Evolutionary conservation across 2,888 invertebrate species (phyloP), one percentile per base, ranked within the genome.

Genomic region (Aquatica leii): DNA sequence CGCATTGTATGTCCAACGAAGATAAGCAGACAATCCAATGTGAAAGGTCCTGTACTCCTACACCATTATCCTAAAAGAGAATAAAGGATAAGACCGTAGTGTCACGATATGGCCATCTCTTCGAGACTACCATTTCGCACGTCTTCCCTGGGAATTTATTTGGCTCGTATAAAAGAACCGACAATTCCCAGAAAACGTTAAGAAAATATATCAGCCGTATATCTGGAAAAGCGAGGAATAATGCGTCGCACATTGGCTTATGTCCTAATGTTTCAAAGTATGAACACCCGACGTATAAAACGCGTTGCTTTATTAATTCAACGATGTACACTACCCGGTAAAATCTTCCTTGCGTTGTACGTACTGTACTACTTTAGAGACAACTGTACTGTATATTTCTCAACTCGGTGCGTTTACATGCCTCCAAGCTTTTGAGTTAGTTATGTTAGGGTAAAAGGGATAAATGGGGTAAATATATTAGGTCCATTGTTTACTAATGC

Each of bases 81-180:
- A 71, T 70, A 70, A 67, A 67, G 67, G 69, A 70, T 69, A 70
- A 69, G 62, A 67, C 66, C 59, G 57, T 57, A 62, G 62, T 66
- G 71, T 72, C 72, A 73, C 71, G 72, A 69, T 71, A 72, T 70
- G 73, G 69, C 72, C 71, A 72, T 71, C 69, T 70, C 69, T 69
- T 66, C 66, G 65, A 65, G 68, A 68, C 71, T 66, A 71, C 67
- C 70, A 73, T 75, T 76, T 76, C 73, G 72, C 76, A 76, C 75
- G 76, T 75, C 74, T 71, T 73, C 69, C 65, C 60, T 64, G 69
- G 69, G 72, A 74, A 75, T 75, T 73, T 74, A 75, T 75, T 74
- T 68, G 67, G 66, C 67, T 73, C 71, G 69, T 68, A 73, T 75
- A 74, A 74, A 74, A 74, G 73, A 73, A 69, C 71, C 71, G 71